These are phyloP conservation scores for Meteorus colon DNA, from an alignment of 2,888 invertebrate species.

Conservation along the genomic window DNA sequence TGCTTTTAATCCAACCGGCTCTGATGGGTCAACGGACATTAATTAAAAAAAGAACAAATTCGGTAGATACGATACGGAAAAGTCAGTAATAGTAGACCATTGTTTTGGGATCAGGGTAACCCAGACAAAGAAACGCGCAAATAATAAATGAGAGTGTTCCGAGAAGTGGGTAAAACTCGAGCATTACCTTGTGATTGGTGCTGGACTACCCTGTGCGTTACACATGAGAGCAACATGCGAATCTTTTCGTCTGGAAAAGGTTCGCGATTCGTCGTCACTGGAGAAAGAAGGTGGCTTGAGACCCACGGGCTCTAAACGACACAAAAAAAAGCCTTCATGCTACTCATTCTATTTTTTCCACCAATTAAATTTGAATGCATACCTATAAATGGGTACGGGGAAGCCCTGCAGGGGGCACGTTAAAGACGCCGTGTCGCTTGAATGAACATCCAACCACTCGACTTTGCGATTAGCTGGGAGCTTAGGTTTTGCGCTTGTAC, in stretches of 20 bases:
- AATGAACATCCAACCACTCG: conserved; percentile 66
- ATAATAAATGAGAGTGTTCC: background rate
- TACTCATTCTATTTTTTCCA: conserved; percentile 1
- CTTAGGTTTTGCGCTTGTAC: conserved; percentile 68
- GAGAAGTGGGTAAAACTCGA: background rate
- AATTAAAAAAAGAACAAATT: conserved; percentile 65
- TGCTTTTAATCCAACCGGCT: conserved; percentile 78
- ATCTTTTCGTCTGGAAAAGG: conserved; percentile 74
- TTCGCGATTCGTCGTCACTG: conserved; percentile 78
- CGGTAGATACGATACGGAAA: conserved; percentile 45
- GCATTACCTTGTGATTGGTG: conserved; percentile 80
- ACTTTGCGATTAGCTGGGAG: conserved; percentile 69
- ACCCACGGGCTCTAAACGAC: conserved; percentile 79
- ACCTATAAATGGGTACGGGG: conserved; percentile 76
- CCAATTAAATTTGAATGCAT: conserved; percentile 35
- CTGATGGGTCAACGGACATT: conserved; percentile 68
- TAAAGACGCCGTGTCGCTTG: conserved; percentile 67
- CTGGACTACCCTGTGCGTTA: conserved; percentile 82
- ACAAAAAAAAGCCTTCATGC: conserved; percentile 31
- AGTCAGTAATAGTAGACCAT: background rate
- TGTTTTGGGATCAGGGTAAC: conserved; percentile 39
- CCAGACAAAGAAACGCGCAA: background rate
- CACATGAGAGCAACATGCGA: conserved; percentile 68
- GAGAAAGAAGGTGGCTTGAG: conserved; percentile 81
- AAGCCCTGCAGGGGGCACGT: conserved; percentile 87